These are phyloP conservation scores for Palythoa caribaeorum DNA, from an alignment of 92 coral and sea anemone genomes.

Conservation along the genomic window DNA sequence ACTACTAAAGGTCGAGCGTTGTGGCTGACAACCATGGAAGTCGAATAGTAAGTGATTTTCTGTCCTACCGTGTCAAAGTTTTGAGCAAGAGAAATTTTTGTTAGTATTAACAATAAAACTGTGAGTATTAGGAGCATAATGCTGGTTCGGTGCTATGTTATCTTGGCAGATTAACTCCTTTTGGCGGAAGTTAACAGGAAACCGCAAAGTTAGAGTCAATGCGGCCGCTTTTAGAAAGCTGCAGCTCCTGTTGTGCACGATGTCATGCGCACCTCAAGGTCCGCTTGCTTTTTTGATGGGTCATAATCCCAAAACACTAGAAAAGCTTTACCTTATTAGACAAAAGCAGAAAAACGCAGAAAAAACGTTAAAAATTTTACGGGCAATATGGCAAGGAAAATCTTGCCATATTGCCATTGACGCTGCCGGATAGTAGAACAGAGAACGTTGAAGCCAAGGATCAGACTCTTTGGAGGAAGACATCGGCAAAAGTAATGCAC, in stretches of 20 bases:
- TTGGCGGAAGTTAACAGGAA: slow-evolving; percentile 52
- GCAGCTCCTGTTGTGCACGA: slow-evolving; percentile 20
- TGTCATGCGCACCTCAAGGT: slow-evolving; percentile 2
- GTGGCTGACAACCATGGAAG: too few relatives aligned
- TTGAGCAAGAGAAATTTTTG: too few relatives aligned
- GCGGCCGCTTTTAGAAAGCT: slow-evolving; percentile 61
- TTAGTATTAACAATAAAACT: too few relatives aligned
- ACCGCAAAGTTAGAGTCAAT: slow-evolving; percentile 16
- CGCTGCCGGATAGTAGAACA: slow-evolving; percentile 13
- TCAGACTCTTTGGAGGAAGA: slow-evolving; percentile 24
- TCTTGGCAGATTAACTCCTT: slow-evolving; percentile 54
- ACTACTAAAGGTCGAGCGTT: too few relatives aligned
- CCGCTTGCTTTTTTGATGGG: not conserved
- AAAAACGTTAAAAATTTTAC: not conserved
- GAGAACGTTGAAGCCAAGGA: not conserved
- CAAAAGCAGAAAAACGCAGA: not conserved
- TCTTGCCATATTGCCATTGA: not conserved
- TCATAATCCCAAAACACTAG: slow-evolving; percentile 6
- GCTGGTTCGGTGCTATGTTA: too few relatives aligned
- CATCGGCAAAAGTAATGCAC: not conserved
- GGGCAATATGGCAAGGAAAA: not conserved
- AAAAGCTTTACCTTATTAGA: not conserved
- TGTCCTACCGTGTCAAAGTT: too few relatives aligned
- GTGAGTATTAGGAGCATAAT: too few relatives aligned
- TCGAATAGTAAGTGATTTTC: too few relatives aligned